Base-by-base conservation (phyloP, 1,140 invertebrate species). In the Pseudomyrmex flavicornis region DNA sequence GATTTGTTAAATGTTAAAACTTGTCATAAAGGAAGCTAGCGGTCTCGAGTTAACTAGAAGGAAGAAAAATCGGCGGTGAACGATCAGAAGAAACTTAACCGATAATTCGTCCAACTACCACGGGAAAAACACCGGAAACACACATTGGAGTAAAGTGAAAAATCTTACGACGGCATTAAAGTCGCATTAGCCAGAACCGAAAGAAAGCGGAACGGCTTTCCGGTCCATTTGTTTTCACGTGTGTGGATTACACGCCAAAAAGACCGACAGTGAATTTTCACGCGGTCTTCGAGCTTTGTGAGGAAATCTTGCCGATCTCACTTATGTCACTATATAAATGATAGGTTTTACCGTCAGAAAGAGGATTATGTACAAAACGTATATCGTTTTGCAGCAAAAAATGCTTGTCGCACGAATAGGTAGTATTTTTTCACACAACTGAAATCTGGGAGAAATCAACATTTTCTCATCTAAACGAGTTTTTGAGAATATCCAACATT, bases 141-240 rank as follows among this genome's bases (percentile, higher is more conserved):
- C 85, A 58, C 85, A 58, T 69, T 48, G 62, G 62, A 85, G 83
- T 20, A 58, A 90, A 88, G 70, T 76, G 84, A 88, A 90, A 35
- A 89, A 85, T 68, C 22, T 62, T 76, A 74, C 54, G 76, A 77
- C 82, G 83, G 72, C 68, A 90, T 90, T 90, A 90, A 90, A 90
- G 66, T 89, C 90, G 56, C 90, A 88, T 90, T 90, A 90, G 83
- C 26, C 22, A 20, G 58, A 62, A 66, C 61, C 35, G 17, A 26
- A n/a, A 70, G 63, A 56, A 77, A 88, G 62, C 68, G 72, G 56
- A 70, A 74, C 22, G 58, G 50, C 56, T 73, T 88, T 88, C 69
- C 87, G 69, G 63, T 80, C 72, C 50, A 70, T 69, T 83, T 74
- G 46, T 44, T 68, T 74, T 46, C 65, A 85, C 46, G 20, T 58